Conservation (phyloP, 53 echinoderm and acorn worm species). For the Astropecten irregularis region DNA sequence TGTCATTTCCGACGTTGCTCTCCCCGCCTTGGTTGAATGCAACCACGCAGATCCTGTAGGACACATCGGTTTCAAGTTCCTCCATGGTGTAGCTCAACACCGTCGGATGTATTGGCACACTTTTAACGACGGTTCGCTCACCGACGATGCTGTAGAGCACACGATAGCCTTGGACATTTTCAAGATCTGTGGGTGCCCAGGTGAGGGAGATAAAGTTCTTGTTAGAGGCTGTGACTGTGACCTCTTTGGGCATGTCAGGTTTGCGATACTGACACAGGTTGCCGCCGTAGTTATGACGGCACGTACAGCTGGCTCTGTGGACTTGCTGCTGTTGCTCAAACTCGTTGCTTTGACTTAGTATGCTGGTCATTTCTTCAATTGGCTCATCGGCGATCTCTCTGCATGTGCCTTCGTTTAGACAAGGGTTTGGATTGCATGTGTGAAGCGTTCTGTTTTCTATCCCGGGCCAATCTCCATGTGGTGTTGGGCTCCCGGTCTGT, state of each 20-base stretch:
- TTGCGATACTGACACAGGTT: conserved; percentile 71
- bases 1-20: conserved; percentile 72
- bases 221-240: conserved; percentile 65
- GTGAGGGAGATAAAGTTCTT: conserved; percentile 68
- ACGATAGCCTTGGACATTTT: conserved; percentile 76
- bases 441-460: background rate
- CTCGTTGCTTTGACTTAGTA: background rate
- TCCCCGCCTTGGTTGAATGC: conserved; percentile 90
- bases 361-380: conserved; percentile 5
- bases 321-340: background rate
- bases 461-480: background rate
- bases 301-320: conserved; percentile 50
- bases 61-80: conserved; percentile 69
- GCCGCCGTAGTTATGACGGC: conserved; percentile 76
- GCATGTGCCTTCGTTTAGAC: conserved; percentile 78
- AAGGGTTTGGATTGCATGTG: conserved; percentile 86
- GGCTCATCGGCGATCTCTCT: background rate
- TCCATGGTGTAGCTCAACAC: conserved; percentile 82
- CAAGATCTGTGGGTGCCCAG: conserved; percentile 57
- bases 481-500: conserved; percentile 19
- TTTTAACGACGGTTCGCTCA: conserved; percentile 66
- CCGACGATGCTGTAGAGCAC: conserved; percentile 83
- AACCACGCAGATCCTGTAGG: conserved; percentile 87
- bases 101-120: conserved; percentile 81
- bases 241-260: conserved; percentile 67